Conservation (phyloP, 64 coral and sea anemone genomes). For the Montipora sp. region DNA sequence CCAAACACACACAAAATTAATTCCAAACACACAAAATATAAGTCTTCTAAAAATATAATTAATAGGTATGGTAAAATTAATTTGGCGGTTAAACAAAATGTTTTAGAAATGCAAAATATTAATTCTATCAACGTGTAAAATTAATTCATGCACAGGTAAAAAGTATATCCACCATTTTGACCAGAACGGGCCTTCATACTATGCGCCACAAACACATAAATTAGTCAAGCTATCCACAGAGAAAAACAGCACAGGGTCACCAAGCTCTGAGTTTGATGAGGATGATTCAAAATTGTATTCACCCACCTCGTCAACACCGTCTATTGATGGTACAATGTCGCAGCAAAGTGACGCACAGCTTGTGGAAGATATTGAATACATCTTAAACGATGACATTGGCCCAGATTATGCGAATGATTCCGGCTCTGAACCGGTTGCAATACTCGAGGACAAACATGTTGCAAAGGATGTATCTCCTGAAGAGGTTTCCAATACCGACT, state of each 20-base stretch:
- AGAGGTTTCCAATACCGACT: neutral
- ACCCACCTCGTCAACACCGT: neutral
- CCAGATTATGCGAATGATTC: neutral
- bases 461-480: neutral
- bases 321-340: neutral
- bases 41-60: too few relatives aligned
- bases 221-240: neutral
- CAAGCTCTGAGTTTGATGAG: neutral
- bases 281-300: neutral
- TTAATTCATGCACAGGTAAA: too few relatives aligned
- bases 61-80: too few relatives aligned
- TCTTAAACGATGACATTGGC: neutral
- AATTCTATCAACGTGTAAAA: too few relatives aligned
- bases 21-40: too few relatives aligned
- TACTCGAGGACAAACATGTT: neutral
- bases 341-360: neutral
- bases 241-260: neutral
- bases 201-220: neutral
- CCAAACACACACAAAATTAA: too few relatives aligned
- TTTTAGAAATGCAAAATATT: too few relatives aligned
- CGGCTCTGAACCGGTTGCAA: too few relatives aligned
- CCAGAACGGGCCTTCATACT: neutral
- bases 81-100: too few relatives aligned
- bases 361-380: neutral
- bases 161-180: neutral